Conservation (phyloP, 2,797 vertebrate genomes). For the Bradypus variegatus region DNA sequence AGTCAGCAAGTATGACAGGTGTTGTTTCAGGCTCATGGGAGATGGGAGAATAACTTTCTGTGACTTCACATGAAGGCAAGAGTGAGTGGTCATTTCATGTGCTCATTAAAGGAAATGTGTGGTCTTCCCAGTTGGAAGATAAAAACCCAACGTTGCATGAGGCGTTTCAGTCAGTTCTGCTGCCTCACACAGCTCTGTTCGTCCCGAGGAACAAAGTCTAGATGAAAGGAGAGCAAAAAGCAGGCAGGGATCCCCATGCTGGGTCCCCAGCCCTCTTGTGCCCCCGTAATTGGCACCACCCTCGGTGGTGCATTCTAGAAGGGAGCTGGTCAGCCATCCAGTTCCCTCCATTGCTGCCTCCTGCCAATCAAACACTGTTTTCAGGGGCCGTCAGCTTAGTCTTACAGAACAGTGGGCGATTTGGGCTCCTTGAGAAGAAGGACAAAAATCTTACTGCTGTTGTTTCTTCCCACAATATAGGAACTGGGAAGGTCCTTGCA, state of each 20-base stretch:
- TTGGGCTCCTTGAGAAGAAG: background rate
- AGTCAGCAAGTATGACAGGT: background rate
- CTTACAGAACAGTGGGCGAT: too few relatives aligned
- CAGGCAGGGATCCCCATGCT: background rate
- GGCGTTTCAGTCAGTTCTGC: background rate
- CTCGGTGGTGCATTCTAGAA: background rate
- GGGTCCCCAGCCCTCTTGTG: background rate
- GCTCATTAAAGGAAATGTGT: background rate
- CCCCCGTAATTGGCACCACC: background rate
- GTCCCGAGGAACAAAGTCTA: too few relatives aligned
- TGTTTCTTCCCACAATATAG: background rate
- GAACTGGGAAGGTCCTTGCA: background rate
- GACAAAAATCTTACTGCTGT: background rate
- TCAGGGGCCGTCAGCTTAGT: background rate
- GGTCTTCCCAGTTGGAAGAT: background rate
- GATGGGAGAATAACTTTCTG: background rate
- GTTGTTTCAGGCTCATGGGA: background rate
- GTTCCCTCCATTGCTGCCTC: background rate
- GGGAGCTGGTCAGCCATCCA: background rate
- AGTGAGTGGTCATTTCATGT: fast-evolving
- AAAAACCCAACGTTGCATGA: background rate
- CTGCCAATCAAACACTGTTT: background rate
- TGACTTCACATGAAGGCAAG: background rate
- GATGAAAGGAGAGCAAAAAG: background rate
- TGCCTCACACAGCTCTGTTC: background rate